Evolutionary conservation across 2,888 invertebrate genomes (phyloP), one percentile per base, ranked within the genome.

Genomic region (Xanthorhoe spadicearia): DNA sequence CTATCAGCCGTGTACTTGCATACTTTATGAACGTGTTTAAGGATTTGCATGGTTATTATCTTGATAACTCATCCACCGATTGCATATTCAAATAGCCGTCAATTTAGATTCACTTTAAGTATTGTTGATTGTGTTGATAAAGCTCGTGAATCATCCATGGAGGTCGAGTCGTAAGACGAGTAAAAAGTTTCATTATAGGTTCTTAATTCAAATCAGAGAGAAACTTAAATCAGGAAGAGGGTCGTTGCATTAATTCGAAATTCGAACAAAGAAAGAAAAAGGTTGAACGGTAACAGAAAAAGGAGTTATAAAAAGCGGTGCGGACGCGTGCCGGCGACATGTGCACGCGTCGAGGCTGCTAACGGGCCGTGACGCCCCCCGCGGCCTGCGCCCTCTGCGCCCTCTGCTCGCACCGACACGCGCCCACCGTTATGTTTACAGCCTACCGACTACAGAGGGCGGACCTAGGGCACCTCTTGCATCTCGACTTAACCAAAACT

Each of bases 291-390:
- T 79, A 78, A 83, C 83, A 85, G 83, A 88, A 90, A 90, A 87
- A 86, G 83, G 77, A 79, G 76, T 74, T 64, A 76, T 85, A 91
- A 91, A 92, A 91, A 90, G 87, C 74, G 74, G 84, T 82, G 83
- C 83, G 84, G 86, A 89, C 93, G 92, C 93, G 93, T 92, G 92
- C 92, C 92, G 82, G 90, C 91, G 90, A 90, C 92, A 92, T 92
- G 92, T 92, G 92, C 92, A 87, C 91, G 90, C 86, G 89, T 84
- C 86, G 88, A 85, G 83, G 83, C 83, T 82, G 86, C 85, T 87
- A 87, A 87, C 88, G 87, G 88, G 90, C 90, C 88, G 88, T 88
- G 87, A 88, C 89, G 83, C 79, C 73, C 78, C 77, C 69, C 69
- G 74, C 71, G 69, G 68, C 64, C 69, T 68, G 74, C 70, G 69